Conservation (phyloP, 2,888 invertebrate species). For the Neocrepidodera transversa region DNA sequence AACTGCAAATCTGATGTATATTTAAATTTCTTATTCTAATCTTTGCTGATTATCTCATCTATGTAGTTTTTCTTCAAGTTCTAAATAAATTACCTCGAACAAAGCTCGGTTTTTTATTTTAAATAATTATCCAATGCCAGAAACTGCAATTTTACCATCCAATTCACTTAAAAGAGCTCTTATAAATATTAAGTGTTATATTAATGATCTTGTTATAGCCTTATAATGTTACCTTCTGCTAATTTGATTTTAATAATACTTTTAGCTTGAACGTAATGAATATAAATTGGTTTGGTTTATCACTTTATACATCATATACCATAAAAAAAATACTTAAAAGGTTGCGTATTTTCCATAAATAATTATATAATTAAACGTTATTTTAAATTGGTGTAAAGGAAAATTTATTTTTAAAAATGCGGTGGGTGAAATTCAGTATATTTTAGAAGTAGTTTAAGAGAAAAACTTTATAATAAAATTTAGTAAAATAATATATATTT, state of each 20-base stretch:
- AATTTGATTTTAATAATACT: conserved; percentile 27
- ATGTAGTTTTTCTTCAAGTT: too few species aligned
- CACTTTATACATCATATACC: conserved; percentile 9
- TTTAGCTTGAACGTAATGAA: conserved; percentile 5
- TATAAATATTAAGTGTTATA: not conserved
- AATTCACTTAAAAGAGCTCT: conserved; percentile 15
- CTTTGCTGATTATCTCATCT: too few species aligned
- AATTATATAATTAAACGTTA: not conserved
- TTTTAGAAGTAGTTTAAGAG: too few species aligned
- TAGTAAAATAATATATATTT: too few species aligned
- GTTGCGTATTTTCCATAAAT: conserved; percentile 7
- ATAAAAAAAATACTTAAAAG: conserved; percentile 1
- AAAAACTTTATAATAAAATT: too few species aligned
- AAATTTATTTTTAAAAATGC: too few species aligned
- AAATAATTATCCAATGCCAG: conserved; percentile 7
- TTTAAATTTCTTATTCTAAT: too few species aligned
- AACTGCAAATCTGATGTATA: too few species aligned
- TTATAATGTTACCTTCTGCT: conserved; percentile 20
- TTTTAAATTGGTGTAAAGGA: too few species aligned
- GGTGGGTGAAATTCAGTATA: too few species aligned
- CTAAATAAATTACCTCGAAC: too few species aligned
- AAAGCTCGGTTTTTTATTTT: too few species aligned
- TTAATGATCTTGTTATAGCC: conserved; percentile 23
- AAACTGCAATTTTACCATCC: conserved; percentile 27
- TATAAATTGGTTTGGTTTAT: conserved; percentile 10